Evolutionary conservation across 2,797 vertebrate genomes (phyloP).

Genomic region (Mormyrus hasselquistii): DNA sequence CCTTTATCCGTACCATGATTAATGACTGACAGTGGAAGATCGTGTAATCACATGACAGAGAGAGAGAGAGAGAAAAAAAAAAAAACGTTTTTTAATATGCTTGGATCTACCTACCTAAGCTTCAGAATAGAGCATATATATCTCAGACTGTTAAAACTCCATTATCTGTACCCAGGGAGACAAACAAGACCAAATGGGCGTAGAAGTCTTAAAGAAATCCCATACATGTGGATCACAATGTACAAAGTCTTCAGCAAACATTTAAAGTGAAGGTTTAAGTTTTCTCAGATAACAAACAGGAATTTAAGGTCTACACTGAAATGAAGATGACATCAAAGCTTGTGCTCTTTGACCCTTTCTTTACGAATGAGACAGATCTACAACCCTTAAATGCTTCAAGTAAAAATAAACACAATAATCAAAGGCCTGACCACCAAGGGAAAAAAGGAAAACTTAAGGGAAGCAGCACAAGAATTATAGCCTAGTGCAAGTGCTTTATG

Average conservation of each 20-base stretch:
- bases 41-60: slow-evolving; percentile 25
- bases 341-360: background rate
- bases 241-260: slow-evolving; percentile 3
- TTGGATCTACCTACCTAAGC: slow-evolving; percentile 6
- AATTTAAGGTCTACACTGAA: background rate
- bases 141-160: background rate
- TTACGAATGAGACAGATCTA: background rate
- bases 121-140: slow-evolving; percentile 14
- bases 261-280: slow-evolving; percentile 8
- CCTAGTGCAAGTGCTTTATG: too few relatives aligned
- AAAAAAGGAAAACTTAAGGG: background rate
- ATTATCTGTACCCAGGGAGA: slow-evolving; percentile 9
- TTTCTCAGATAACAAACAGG: background rate
- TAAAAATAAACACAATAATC: background rate
- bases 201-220: slow-evolving; percentile 15
- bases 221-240: background rate
- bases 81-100: background rate
- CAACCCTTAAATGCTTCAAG: background rate
- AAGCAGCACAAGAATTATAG: too few relatives aligned
- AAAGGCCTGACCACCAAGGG: background rate
- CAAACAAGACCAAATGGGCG: slow-evolving; percentile 5
- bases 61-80: slow-evolving; percentile 18
- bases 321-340: background rate
- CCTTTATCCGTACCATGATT: slow-evolving; percentile 42
- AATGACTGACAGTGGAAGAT: slow-evolving; percentile 38